Evolutionary conservation across 1,140 invertebrate species (phyloP), one percentile per base, ranked within the genome.

Genomic region (Helicoverpa zea): DNA sequence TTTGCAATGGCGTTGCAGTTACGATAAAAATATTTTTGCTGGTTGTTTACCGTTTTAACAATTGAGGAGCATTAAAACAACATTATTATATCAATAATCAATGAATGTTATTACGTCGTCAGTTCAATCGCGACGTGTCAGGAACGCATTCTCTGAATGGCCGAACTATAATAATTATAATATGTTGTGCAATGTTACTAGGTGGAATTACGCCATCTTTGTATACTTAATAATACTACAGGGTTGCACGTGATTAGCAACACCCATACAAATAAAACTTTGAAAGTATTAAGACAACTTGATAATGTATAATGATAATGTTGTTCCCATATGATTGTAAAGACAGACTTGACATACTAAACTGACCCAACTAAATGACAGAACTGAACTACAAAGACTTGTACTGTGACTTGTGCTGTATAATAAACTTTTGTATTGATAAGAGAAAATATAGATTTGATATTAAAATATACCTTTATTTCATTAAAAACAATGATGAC

Each of bases 391-490:
- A 23, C 66, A 30, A 61, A 75, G 73, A 75, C 73, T 61, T 75
- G 23, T 23, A 23, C 23, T 23, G 23, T 23, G 23, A 23, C 23
- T 23, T 23, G 23, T 23, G 56, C 30, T 74, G 43, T 43, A 47
- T 43, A 58, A 16, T 58, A 49, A 23, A 49, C n/a, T 43, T 70
- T 70, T 70, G 43, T 58, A 75, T 49, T 80, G 72, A 83, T 83
- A 87, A 87, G 80, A 83, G 80, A 85, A 85, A 87, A 86, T 86
- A 86, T 86, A 88, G 84, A 83, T 86, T 87, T 85, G 81, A 84
- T 85, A 84, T 82, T 81, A 82, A 75, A 75, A 66, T 54, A 70
- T 80, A 74, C 79, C 72, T 86, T 83, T 80, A 80, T 82, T 77
- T 74, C 77, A 64, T 56, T 64, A 80, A 82, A 23, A 80, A 82